Evolutionary conservation across 2,797 vertebrate species (phyloP).

Genomic region (Lycodopsis pacificus): DNA sequence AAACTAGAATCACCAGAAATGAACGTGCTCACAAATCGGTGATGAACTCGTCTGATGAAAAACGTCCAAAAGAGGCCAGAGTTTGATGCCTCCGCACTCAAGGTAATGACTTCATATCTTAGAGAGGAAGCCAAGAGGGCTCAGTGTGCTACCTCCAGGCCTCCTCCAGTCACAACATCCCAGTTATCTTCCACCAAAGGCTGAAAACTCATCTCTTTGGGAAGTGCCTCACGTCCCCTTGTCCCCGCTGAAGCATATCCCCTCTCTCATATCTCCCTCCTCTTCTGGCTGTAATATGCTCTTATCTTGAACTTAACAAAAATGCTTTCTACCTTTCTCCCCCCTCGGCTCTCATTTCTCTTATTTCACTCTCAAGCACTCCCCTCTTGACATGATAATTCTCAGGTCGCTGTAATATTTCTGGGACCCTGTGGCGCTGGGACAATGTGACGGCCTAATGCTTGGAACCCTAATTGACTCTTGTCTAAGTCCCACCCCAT

Average conservation of each 20-base stretch:
- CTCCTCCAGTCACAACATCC: conserved; percentile 23
- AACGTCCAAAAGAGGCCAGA: neutral
- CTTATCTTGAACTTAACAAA: conserved; percentile 52
- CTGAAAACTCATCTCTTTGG: conserved; percentile 52
- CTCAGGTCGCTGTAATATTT: conserved; percentile 1
- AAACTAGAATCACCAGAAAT: neutral
- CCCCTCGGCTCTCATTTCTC: conserved; percentile 30
- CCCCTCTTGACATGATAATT: conserved; percentile 27
- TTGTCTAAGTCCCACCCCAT: neutral
- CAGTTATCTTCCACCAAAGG: conserved; percentile 52
- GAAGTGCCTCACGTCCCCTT: conserved; percentile 34
- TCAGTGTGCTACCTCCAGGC: conserved; percentile 28
- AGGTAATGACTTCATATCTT: neutral
- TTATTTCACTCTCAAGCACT: conserved; percentile 32
- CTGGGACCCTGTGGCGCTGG: neutral
- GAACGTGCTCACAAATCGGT: conserved; percentile 12
- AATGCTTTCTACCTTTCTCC: conserved; percentile 39
- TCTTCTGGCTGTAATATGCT: conserved; percentile 46
- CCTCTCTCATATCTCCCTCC: conserved; percentile 42
- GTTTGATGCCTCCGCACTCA: neutral
- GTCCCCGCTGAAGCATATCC: conserved; percentile 53
- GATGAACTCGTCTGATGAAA: conserved; percentile 6
- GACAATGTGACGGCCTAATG: neutral
- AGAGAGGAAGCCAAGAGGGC: neutral
- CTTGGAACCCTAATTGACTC: conserved; percentile 5